These are phyloP conservation scores for Fratercula arctica DNA, from an alignment of 2,797 vertebrate species.

Conservation along the genomic window DNA sequence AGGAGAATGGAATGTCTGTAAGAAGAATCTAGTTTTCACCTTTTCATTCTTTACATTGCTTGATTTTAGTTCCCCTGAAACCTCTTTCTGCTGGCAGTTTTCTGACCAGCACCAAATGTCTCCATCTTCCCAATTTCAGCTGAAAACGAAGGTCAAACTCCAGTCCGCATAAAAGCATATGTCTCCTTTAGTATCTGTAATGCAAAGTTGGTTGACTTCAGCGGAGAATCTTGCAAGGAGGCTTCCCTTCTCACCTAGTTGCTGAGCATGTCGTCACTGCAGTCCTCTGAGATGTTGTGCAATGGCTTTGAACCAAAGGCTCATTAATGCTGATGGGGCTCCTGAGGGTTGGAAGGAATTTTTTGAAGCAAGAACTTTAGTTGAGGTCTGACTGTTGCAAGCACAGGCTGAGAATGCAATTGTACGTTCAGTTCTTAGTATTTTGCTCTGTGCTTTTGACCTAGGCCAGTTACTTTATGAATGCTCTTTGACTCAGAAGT, in stretches of 20 bases:
- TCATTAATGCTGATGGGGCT: background rate
- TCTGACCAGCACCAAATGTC: background rate
- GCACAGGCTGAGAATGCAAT: accelerated
- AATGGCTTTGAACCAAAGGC: background rate
- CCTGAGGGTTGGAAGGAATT: background rate
- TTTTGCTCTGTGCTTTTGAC: background rate
- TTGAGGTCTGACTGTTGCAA: background rate
- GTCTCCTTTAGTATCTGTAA: background rate
- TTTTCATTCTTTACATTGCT: background rate
- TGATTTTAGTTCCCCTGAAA: background rate
- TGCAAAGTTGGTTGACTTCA: background rate
- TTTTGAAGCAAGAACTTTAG: background rate
- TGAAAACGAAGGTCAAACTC: accelerated
- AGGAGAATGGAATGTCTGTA: background rate
- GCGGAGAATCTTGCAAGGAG: background rate
- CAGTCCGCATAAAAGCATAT: accelerated
- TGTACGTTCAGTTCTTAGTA: background rate
- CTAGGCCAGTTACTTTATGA: background rate
- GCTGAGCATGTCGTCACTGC: accelerated
- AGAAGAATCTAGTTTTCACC: background rate
- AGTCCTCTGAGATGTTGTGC: accelerated
- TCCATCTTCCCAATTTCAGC: background rate
- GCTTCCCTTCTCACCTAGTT: background rate
- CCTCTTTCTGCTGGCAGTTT: background rate
- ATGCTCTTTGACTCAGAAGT: background rate